phyloP scores from a whole-genome alignment of 2,888 invertebrate species.

The Meandrusa payeni region DNA sequence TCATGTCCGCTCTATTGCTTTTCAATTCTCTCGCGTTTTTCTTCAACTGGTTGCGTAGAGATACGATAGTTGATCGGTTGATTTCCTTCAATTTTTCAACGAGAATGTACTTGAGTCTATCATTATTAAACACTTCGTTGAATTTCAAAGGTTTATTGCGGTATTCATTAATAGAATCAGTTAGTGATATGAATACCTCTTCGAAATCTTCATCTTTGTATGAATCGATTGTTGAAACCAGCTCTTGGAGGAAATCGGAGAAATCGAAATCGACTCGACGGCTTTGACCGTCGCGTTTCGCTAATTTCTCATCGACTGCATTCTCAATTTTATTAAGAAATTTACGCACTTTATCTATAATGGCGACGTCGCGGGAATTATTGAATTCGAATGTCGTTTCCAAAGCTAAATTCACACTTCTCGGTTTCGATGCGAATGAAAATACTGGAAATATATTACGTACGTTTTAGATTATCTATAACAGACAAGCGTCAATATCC shows the following conservation, averaged over 20 bases:
- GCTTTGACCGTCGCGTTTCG: neutral
- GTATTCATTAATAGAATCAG: neutral
- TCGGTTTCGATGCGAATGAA: constrained; percentile 6
- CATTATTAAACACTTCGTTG: neutral
- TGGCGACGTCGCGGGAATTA: constrained; percentile 12
- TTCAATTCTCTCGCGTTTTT: neutral
- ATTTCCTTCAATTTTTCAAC: neutral
- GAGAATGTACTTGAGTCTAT: neutral
- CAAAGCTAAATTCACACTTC: constrained; percentile 21
- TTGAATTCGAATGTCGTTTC: constrained; percentile 22
- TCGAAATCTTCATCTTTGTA: constrained; percentile 10
- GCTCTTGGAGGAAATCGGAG: constrained; percentile 13
- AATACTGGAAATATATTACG: constrained; percentile 1
- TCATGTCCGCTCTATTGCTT: neutral
- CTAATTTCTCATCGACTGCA: constrained; percentile 9
- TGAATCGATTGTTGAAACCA: neutral
- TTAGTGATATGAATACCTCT: constrained; percentile 1
- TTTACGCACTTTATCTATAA: constrained; percentile 9
- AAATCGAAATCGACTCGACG: neutral
- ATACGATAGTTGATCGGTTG: neutral
- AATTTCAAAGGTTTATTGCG: neutral
- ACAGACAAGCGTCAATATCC: too few species aligned
- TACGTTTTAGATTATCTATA: too few species aligned
- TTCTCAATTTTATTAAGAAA: constrained; percentile 8
- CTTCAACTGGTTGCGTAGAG: constrained; percentile 1